A percentile compares a stretch with the other conserved stretches of the same genome.
Conservation (phyloP, 2,888 invertebrate species). For the Ctenicera cuprea region DNA sequence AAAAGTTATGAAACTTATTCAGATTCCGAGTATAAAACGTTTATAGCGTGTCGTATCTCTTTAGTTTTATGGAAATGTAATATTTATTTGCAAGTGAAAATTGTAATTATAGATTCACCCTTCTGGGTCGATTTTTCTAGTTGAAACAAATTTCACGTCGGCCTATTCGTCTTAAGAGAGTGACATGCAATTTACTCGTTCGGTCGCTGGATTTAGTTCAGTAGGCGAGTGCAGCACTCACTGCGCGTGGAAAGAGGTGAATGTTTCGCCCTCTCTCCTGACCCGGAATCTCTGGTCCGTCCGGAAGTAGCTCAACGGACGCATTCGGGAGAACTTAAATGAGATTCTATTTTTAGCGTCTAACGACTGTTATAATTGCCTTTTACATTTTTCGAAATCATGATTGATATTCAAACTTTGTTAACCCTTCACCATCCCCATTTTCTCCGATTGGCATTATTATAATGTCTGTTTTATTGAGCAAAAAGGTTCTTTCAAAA, state of each 20-base stretch:
- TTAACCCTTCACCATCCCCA: not conserved
- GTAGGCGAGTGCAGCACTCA: conserved; percentile 58
- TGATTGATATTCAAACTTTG: conserved; percentile 28
- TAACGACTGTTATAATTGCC: conserved; percentile 55
- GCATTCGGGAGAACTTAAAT: conserved; percentile 62
- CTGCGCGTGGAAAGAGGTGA: conserved; percentile 48
- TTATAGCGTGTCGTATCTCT: conserved; percentile 1
- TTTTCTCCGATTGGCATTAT: conserved; percentile 1
- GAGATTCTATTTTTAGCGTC: conserved; percentile 60
- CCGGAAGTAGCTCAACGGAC: conserved; percentile 55
- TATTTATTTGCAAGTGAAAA: conserved; percentile 30
- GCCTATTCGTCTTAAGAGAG: conserved; percentile 70
- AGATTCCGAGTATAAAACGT: not conserved
- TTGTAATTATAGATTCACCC: conserved; percentile 45
- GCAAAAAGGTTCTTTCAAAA: conserved; percentile 14
- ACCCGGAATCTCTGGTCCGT: conserved; percentile 56
- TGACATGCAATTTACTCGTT: conserved; percentile 71
- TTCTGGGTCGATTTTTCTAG: conserved; percentile 58
- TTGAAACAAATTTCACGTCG: conserved; percentile 71
- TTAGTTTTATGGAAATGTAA: not conserved
- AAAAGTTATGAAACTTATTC: too few relatives aligned
- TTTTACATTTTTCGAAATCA: conserved; percentile 14
- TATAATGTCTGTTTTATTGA: not conserved
- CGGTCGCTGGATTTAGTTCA: conserved; percentile 67
- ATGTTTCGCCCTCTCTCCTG: conserved; percentile 40